phyloP scores from a whole-genome alignment of 1,140 invertebrate genomes.

The Pentalonia nigronervosa region DNA sequence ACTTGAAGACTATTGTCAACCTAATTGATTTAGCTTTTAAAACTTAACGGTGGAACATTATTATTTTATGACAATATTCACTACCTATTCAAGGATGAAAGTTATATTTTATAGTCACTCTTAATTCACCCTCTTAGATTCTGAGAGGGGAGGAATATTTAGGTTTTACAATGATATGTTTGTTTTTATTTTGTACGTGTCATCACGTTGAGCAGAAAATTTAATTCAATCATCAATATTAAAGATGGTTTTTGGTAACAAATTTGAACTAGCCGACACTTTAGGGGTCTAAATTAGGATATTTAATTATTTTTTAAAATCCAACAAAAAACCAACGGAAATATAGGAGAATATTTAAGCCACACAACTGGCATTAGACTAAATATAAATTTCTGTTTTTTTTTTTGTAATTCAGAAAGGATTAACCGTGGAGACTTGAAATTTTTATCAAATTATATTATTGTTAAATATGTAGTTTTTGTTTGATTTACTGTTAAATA shows the following conservation, averaged over 20 bases:
- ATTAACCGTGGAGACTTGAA: no score
- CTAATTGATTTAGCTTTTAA: not conserved
- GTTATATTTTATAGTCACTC: not conserved
- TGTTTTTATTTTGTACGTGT: not conserved
- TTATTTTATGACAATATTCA: not conserved
- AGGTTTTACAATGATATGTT: not conserved
- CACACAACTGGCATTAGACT: no score
- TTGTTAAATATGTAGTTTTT: not conserved
- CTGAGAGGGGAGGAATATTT: not conserved
- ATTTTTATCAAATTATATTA: no score
- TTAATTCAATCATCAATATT: no score
- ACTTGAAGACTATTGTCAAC: not conserved
- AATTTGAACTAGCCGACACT: no score
- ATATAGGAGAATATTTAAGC: no score
- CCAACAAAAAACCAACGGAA: no score
- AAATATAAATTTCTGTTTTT: not conserved
- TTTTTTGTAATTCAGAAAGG: not conserved
- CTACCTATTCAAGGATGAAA: not conserved
- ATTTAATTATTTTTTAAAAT: no score
- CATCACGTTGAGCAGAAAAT: not conserved
- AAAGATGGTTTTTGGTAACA: no score
- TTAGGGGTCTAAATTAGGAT: no score
- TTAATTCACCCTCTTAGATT: not conserved
- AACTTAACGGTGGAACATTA: not conserved
- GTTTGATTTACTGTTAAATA: not conserved